Base-by-base conservation (phyloP, 2,888 invertebrate species). In the Drosophila seclusa region DNA sequence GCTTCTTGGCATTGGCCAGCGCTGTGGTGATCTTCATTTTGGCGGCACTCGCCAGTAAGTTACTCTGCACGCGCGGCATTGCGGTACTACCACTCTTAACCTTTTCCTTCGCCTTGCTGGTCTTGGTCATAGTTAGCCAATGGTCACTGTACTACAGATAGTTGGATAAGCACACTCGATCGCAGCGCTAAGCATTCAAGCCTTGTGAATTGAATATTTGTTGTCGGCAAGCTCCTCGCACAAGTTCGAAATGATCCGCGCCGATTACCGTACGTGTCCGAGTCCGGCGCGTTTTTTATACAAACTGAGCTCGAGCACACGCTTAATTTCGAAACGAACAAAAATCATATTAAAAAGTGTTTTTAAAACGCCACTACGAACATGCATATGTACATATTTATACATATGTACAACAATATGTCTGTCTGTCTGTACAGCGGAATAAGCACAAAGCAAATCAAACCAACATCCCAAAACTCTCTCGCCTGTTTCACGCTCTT, bases 1-100 rank as follows among this genome's bases (percentile, higher is more conserved):
- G 80, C 54, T 67, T 78, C 60, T 90, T 91, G 24, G 89, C 68
- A 78, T 91, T 91, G 27, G 78, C 72, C 52, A 82, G 78, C 11
- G 90, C 85, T 72, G 84, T 91, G 27, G 82, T 83, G 45, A 91
- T 90, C 80, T 91, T 91, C 89, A 90, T 91, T 82, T 91, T 91
- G 52, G 83, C 91, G 38, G 91, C 92, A 78, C 82, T 91, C 18
- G 88, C 71, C 38, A 91, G 73, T 55, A 92, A 78, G 61, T 63
- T 73, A 36, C 2, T 71, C 2, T 36, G 24, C 18, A 58, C 32
- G 42, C 77, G 70, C 29, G 66, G 52, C 55, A 60, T 21, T 10
- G 27, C 70, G 11, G 6, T 21, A 42, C 32, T 31, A 36, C 31
- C 42, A 32, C 29, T 72, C 53, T 81, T 87, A 27, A 80, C 76